Conservation (phyloP, 1,140 invertebrate genomes). For the Anadara kagoshimensis region DNA sequence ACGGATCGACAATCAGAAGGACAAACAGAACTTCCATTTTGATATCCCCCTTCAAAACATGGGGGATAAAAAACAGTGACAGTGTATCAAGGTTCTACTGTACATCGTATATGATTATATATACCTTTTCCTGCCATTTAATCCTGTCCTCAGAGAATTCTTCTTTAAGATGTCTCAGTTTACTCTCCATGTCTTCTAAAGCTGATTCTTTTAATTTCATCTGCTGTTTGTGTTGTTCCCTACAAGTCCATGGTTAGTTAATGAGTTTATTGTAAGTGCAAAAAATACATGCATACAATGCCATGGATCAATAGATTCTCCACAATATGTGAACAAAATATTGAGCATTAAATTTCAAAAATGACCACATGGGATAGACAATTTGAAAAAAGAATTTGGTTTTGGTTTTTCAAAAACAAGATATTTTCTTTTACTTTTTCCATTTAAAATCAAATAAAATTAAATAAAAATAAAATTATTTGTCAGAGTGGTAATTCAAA, state of each 20-base stretch:
- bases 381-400: too few species aligned
- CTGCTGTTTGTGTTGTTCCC: conserved; percentile 58
- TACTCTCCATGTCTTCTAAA: conserved; percentile 59
- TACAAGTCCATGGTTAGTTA: conserved; percentile 19
- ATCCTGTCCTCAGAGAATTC: conserved; percentile 52
- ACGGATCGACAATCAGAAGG: too few species aligned
- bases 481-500: too few species aligned
- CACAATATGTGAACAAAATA: not conserved
- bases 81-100: not conserved
- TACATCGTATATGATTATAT: conserved; percentile 4
- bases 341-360: too few species aligned
- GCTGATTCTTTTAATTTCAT: conserved; percentile 55
- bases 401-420: too few species aligned
- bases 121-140: conserved; percentile 60
- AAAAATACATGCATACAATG: not conserved
- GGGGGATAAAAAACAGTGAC: too few species aligned
- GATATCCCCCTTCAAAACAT: too few species aligned
- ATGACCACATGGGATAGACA: too few species aligned
- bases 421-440: too few species aligned
- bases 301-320: not conserved
- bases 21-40: too few species aligned
- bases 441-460: too few species aligned
- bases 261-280: not conserved
- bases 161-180: conserved; percentile 56
- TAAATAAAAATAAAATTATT: too few species aligned